These are phyloP conservation scores for Nomada lathburiana DNA, from an alignment of 2,888 invertebrate genomes.

Conservation along the genomic window DNA sequence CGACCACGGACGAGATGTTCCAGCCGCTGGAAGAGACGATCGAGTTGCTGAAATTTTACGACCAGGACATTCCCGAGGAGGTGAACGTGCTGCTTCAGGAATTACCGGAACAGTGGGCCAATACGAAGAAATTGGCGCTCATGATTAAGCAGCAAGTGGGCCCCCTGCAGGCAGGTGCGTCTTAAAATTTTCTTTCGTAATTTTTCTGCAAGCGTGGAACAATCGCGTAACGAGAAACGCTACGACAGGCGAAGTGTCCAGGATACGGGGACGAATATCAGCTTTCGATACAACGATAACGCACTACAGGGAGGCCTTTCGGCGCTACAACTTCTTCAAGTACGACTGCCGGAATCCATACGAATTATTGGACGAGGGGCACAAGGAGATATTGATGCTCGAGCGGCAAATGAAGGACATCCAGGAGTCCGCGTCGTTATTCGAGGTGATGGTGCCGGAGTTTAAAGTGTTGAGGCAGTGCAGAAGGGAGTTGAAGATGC, in stretches of 20 bases:
- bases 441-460: constrained; percentile 97
- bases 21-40: constrained; percentile 97
- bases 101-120: constrained; percentile 97
- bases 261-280: constrained; percentile 93
- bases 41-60: constrained; percentile 96
- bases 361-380: constrained; percentile 90
- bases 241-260: constrained; percentile 91
- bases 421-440: constrained; percentile 95
- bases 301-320: constrained; percentile 95
- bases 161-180: constrained; percentile 92
- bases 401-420: constrained; percentile 95
- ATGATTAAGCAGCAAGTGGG: constrained; percentile 97
- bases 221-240: background rate
- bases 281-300: constrained; percentile 93
- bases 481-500: constrained; percentile 94
- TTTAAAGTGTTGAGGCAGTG: constrained; percentile 97
- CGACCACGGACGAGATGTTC: constrained; percentile 97
- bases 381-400: constrained; percentile 91
- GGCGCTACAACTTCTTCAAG: constrained; percentile 91
- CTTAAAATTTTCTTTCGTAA: background rate
- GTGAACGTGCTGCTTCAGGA: constrained; percentile 96
- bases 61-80: constrained; percentile 98
- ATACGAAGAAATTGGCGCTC: constrained; percentile 95
- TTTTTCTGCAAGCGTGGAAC: no score
- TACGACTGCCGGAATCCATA: constrained; percentile 92